Evolutionary conservation across 2,113 vertebrate species (phyloP).

Genomic region (Poecilia latipinna): DNA sequence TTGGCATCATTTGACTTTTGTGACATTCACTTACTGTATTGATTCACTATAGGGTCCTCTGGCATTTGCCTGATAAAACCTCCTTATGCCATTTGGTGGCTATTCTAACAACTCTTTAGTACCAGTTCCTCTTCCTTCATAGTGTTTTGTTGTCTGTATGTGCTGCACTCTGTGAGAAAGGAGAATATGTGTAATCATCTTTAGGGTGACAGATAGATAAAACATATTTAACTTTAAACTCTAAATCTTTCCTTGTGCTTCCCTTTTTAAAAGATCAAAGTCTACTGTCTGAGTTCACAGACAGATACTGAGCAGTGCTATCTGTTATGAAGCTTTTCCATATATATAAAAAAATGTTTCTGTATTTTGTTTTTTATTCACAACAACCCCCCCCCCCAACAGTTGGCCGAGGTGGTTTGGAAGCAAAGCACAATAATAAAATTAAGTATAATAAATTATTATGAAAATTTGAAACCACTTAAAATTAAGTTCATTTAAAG

Average conservation of each 20-base stretch:
- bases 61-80: too few species aligned
- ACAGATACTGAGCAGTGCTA: not conserved
- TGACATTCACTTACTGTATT: too few species aligned
- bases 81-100: too few species aligned
- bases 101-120: too few species aligned
- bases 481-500: not conserved
- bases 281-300: not conserved
- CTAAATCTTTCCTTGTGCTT: not conserved
- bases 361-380: not conserved
- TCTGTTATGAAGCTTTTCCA: not conserved
- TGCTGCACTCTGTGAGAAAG: too few species aligned
- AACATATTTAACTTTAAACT: not conserved
- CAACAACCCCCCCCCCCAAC: not conserved
- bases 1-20: too few species aligned
- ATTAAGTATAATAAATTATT: conserved; percentile 6
- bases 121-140: too few species aligned
- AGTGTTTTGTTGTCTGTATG: too few species aligned
- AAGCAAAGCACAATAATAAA: conserved; percentile 1
- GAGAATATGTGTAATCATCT: too few species aligned
- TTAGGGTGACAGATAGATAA: too few species aligned
- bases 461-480: conserved; percentile 4
- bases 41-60: too few species aligned
- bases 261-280: not conserved
- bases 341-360: not conserved
- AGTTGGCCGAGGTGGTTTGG: not conserved